A percentile compares a stretch with the other conserved stretches of the same genome.
Conservation (phyloP, 2,888 invertebrate genomes). For the Eristalinus sepulchralis region DNA sequence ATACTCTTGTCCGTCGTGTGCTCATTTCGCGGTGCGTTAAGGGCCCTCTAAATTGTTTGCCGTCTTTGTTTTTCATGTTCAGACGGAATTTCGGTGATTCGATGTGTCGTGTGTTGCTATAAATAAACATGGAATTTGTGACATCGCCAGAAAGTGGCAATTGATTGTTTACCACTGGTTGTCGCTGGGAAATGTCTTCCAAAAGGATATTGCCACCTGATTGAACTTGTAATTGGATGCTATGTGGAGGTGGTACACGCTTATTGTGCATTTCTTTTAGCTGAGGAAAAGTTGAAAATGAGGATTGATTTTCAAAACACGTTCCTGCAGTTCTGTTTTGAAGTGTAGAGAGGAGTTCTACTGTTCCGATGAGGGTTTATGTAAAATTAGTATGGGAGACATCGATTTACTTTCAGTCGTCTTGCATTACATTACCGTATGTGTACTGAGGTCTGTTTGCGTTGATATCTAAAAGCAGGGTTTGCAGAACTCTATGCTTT, state of each 20-base stretch:
- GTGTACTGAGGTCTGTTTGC: too few relatives aligned
- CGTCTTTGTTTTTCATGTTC: neutral
- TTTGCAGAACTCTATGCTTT: too few relatives aligned
- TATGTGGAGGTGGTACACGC: neutral
- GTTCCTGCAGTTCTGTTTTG: neutral
- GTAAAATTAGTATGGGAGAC: neutral
- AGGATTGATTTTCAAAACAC: neutral
- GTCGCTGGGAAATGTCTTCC: neutral
- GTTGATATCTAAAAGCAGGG: too few relatives aligned
- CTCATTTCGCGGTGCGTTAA: neutral
- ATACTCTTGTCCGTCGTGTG: neutral
- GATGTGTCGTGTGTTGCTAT: neutral
- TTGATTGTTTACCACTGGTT: conserved; percentile 8
- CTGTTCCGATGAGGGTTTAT: neutral
- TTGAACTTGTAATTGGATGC: neutral
- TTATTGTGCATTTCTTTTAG: neutral
- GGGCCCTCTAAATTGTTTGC: neutral
- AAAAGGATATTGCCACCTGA: neutral
- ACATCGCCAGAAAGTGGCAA: neutral
- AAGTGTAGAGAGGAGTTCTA: neutral
- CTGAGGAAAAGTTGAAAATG: neutral
- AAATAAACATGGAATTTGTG: conserved; percentile 32
- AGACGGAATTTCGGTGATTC: neutral
- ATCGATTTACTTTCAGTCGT: neutral
- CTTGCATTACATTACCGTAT: too few relatives aligned